Conservation (phyloP, 1,140 invertebrate species). For the Penaeus japonicus region DNA sequence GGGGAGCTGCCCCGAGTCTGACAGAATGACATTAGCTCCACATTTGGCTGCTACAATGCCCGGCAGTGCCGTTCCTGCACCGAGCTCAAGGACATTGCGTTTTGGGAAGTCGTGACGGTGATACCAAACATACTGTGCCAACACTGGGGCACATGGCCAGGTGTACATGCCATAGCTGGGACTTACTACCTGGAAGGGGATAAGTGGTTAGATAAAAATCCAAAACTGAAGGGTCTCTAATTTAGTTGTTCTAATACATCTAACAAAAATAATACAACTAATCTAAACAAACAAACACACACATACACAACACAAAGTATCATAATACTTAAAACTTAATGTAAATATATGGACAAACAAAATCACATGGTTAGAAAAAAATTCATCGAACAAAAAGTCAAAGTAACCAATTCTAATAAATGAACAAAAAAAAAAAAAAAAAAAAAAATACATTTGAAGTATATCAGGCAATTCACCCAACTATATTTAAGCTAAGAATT, state of each 20-base stretch:
- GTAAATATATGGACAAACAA: too few species aligned
- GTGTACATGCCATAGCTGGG: conserved; percentile 91
- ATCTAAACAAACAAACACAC: too few species aligned
- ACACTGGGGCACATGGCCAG: conserved; percentile 90
- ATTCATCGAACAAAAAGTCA: too few species aligned
- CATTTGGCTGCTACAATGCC: conserved; percentile 92
- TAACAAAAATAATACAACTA: neutral
- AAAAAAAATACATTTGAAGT: too few species aligned
- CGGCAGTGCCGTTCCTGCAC: conserved; percentile 89
- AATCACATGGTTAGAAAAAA: too few species aligned
- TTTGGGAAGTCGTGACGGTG: conserved; percentile 73
- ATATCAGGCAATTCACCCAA: too few species aligned
- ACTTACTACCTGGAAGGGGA: conserved; percentile 63
- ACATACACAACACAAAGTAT: too few species aligned
- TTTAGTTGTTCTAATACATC: neutral
- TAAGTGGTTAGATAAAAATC: neutral
- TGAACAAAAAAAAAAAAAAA: too few species aligned
- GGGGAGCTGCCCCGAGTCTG: conserved; percentile 65
- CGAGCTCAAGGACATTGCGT: conserved; percentile 82
- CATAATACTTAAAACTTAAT: too few species aligned
- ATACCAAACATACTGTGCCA: conserved; percentile 91
- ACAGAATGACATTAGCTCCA: conserved; percentile 85
- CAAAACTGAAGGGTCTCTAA: too few species aligned
- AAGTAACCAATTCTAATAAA: too few species aligned
- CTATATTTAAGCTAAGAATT: too few species aligned